These are phyloP conservation scores for Archips xylosteana DNA, from an alignment of 2,888 invertebrate genomes.

Conservation along the genomic window DNA sequence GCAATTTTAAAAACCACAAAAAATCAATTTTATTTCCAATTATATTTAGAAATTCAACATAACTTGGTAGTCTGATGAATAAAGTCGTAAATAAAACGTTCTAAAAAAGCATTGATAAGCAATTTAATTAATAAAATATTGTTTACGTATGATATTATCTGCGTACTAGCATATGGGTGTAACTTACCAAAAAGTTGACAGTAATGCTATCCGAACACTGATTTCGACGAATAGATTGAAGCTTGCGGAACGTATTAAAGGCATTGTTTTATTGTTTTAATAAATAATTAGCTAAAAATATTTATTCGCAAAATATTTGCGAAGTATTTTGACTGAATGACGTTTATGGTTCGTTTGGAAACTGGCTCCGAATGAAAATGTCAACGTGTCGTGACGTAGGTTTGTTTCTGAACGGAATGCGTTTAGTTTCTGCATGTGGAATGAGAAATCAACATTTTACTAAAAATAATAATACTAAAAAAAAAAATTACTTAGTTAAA, in stretches of 20 bases:
- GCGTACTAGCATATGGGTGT: conserved; percentile 54
- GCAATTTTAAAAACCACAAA: not conserved
- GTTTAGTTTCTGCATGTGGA: conserved; percentile 24
- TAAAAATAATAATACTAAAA: too few relatives aligned
- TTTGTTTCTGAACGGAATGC: conserved; percentile 35
- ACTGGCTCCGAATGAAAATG: conserved; percentile 35
- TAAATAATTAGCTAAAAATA: conserved; percentile 31
- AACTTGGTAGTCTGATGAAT: not conserved
- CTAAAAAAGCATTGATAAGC: not conserved
- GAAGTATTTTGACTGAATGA: conserved; percentile 35
- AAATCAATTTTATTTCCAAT: conserved; percentile 1
- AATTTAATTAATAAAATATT: conserved; percentile 40
- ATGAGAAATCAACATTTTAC: not conserved
- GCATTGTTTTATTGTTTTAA: conserved; percentile 62
- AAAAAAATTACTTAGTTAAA: too few relatives aligned
- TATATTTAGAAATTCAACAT: not conserved
- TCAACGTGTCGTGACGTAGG: conserved; percentile 22
- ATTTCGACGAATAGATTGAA: conserved; percentile 82
- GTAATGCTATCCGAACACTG: conserved; percentile 74
- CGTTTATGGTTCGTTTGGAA: conserved; percentile 26
- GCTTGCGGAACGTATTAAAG: conserved; percentile 75
- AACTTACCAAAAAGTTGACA: conserved; percentile 85
- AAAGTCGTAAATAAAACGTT: not conserved
- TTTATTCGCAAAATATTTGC: conserved; percentile 29
- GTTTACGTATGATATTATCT: conserved; percentile 10